phyloP scores from a whole-genome alignment of 2,797 vertebrate species.

The Oreochromis grahami region DNA sequence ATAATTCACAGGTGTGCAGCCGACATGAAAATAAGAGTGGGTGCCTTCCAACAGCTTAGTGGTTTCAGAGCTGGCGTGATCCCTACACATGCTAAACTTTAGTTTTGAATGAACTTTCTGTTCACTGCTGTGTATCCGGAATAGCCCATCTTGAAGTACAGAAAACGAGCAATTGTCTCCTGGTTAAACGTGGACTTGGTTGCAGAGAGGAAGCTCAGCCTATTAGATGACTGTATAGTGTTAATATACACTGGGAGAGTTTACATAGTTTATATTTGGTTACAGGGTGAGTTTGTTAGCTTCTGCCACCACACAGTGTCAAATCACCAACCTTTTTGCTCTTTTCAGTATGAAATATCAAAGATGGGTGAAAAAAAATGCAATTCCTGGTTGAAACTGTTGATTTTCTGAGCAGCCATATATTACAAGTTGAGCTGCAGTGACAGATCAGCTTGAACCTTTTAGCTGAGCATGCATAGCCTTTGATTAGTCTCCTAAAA shows the following conservation, averaged over 20 bases:
- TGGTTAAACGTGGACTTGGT: not conserved
- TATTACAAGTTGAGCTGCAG: not conserved
- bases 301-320: not conserved
- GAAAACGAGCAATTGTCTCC: not conserved
- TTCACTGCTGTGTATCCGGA: rapidly evolving
- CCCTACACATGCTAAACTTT: not conserved
- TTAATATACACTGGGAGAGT: not conserved
- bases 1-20: not conserved
- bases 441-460: not conserved
- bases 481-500: not conserved
- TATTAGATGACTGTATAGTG: not conserved
- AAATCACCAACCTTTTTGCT: not conserved
- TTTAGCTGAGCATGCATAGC: not conserved
- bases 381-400: rapidly evolving
- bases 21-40: not conserved
- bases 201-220: not conserved
- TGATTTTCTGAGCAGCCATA: not conserved
- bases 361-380: rapidly evolving
- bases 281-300: not conserved
- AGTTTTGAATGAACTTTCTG: not conserved
- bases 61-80: not conserved
- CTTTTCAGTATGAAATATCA: not conserved
- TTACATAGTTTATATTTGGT: not conserved
- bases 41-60: not conserved
- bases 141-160: not conserved